phyloP scores from a whole-genome alignment of 2,113 vertebrate species.

The Gnathonemus echidnorhynchus region DNA sequence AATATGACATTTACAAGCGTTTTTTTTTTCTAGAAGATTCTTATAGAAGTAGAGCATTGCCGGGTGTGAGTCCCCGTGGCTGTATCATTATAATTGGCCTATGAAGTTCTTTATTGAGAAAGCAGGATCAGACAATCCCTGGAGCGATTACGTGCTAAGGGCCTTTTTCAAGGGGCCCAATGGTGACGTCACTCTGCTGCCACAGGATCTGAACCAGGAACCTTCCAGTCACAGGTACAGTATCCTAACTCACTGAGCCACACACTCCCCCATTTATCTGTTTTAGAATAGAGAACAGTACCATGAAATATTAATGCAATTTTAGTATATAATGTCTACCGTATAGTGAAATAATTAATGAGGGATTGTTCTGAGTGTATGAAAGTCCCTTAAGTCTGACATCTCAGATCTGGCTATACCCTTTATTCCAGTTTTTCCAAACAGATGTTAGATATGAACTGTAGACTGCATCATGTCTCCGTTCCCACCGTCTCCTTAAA shows the following conservation, averaged over 20 bases:
- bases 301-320: neutral
- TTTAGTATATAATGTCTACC: neutral
- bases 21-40: neutral
- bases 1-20: neutral
- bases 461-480: neutral
- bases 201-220: neutral
- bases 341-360: neutral
- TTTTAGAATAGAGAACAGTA: neutral
- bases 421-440: neutral
- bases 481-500: conserved; percentile 17
- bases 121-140: neutral
- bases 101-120: neutral
- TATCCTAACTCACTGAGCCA: neutral
- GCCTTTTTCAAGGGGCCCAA: neutral
- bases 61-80: neutral
- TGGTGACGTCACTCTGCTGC: neutral
- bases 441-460: conserved; percentile 11
- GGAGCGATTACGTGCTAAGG: neutral
- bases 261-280: neutral
- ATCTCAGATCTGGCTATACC: neutral
- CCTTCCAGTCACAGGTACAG: neutral
- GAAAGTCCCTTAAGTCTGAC: neutral
- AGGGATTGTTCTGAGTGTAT: neutral
- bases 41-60: neutral
- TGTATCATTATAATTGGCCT: neutral